Evolutionary conservation across 2,888 invertebrate genomes (phyloP).

Genomic region (Prosapia bicincta): DNA sequence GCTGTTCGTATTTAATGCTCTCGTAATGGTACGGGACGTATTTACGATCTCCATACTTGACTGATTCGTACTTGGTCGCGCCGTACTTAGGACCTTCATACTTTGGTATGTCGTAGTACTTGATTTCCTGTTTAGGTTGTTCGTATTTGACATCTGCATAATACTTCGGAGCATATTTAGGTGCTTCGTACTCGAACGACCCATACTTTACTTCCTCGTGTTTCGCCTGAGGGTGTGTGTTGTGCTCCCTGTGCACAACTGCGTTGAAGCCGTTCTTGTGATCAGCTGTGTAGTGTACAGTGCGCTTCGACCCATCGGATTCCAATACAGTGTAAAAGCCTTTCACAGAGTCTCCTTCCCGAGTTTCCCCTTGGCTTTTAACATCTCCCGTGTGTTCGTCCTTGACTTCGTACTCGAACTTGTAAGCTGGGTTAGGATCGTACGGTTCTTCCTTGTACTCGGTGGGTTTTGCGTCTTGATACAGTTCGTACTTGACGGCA

Average conservation of each 20-base stretch:
- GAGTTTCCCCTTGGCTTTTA: neutral
- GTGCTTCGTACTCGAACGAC: no score
- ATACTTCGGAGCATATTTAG: no score
- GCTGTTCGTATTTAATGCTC: neutral
- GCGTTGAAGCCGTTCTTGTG: neutral
- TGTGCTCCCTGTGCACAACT: neutral
- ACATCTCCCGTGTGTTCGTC: neutral
- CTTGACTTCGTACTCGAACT: neutral
- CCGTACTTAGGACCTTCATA: neutral
- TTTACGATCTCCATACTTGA: constrained; percentile 18
- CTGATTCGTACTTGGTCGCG: constrained; percentile 1
- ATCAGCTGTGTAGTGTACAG: neutral
- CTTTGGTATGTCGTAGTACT: neutral
- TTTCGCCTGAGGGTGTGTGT: neutral
- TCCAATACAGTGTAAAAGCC: neutral
- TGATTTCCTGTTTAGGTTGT: no score
- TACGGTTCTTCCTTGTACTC: neutral
- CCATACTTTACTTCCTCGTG: no score
- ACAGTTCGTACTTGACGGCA: neutral
- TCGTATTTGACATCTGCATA: no score
- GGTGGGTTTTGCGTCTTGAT: neutral
- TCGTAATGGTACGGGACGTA: neutral
- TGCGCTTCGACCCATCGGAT: neutral
- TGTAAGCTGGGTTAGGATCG: neutral
- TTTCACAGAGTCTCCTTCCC: neutral